phyloP scores from a whole-genome alignment of 2,113 vertebrate species.

The Cepphus grylle region DNA sequence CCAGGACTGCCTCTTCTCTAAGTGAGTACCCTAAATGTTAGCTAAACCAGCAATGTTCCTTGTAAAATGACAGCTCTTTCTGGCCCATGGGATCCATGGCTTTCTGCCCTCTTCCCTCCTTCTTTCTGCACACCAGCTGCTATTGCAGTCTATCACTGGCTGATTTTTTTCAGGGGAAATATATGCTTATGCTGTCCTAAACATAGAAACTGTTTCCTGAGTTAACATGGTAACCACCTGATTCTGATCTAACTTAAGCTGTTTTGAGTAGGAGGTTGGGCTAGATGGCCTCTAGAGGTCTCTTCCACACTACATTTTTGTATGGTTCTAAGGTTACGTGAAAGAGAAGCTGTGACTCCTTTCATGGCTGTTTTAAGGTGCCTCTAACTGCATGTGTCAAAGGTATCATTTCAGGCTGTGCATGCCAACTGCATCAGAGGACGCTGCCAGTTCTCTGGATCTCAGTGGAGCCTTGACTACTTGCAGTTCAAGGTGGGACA shows the following conservation, averaged over 20 bases:
- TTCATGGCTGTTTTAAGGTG: not conserved
- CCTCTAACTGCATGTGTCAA: not conserved
- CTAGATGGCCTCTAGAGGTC: constrained; percentile 35
- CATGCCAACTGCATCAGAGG: not conserved
- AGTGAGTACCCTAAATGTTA: not conserved
- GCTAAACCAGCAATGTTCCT: not conserved
- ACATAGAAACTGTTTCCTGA: not conserved
- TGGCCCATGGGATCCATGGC: not conserved
- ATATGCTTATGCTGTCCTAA: not conserved
- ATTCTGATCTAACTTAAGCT: not conserved
- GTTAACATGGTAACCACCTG: not conserved
- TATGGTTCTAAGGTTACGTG: not conserved
- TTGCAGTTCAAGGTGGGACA: not conserved
- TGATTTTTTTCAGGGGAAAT: not conserved
- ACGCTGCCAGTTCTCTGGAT: not conserved
- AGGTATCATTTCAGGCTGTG: not conserved
- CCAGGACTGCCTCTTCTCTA: not conserved
- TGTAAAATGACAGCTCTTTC: not conserved
- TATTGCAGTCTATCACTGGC: not conserved
- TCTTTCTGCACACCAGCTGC: not conserved
- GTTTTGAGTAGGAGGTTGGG: not conserved
- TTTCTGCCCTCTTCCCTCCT: not conserved
- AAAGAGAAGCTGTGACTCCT: not conserved
- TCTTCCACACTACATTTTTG: not conserved
- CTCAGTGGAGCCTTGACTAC: not conserved